phyloP scores from a whole-genome alignment of 2,888 invertebrate genomes.

The Drosophila barbarae region DNA sequence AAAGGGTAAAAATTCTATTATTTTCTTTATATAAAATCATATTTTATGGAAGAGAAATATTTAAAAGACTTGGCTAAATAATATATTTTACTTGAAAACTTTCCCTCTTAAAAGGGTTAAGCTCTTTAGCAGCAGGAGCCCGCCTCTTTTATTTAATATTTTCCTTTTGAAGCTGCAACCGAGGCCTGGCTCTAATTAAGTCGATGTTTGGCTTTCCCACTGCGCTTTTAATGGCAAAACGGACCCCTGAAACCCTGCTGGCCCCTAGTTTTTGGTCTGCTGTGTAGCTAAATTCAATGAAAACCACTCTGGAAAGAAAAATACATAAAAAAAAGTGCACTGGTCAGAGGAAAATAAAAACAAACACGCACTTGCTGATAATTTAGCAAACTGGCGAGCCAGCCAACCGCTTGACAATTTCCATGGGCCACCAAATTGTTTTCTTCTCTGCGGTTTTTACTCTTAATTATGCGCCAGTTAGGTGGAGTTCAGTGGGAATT shows the following conservation, averaged over 20 bases:
- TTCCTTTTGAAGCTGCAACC: conserved; percentile 43
- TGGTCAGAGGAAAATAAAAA: conserved; percentile 2
- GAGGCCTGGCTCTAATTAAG: conserved; percentile 37
- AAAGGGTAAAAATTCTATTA: too few relatives aligned
- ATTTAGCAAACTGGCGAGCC: conserved; percentile 22
- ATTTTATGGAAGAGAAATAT: background rate
- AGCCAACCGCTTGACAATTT: conserved; percentile 32
- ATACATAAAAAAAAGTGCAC: background rate
- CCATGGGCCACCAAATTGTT: conserved; percentile 36
- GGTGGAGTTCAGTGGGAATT: conserved; percentile 40
- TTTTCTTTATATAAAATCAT: too few relatives aligned
- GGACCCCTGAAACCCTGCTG: conserved; percentile 4
- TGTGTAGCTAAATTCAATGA: conserved; percentile 2
- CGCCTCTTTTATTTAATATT: conserved; percentile 29
- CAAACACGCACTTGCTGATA: conserved; percentile 16
- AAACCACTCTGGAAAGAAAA: background rate
- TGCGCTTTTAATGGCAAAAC: conserved; percentile 30
- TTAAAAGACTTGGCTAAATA: background rate
- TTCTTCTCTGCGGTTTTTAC: conserved; percentile 34
- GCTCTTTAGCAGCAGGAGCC: conserved; percentile 14
- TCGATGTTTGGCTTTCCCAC: conserved; percentile 39
- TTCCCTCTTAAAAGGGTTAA: conserved; percentile 14
- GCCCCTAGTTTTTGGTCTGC: background rate
- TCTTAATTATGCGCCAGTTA: conserved; percentile 50
- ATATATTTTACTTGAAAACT: background rate